phyloP scores from a whole-genome alignment of 2,113 vertebrate species.

The Arizona elegans region DNA sequence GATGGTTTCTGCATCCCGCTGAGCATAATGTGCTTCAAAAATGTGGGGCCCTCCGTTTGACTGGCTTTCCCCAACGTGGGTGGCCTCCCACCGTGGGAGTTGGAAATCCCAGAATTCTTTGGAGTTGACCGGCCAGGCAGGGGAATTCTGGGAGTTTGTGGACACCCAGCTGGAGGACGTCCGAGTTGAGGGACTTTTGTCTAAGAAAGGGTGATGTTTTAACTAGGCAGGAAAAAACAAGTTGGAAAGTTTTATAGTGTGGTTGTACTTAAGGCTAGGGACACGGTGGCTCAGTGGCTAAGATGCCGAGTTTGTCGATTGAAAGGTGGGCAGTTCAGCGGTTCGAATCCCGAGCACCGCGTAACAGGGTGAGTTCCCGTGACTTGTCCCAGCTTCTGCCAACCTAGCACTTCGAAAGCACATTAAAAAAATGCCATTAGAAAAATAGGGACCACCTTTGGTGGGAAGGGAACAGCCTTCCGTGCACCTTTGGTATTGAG shows the following conservation, averaged over 20 bases:
- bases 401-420: too few relatives aligned
- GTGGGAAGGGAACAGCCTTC: too few relatives aligned
- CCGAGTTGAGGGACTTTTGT: not conserved
- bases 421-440: too few relatives aligned
- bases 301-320: too few relatives aligned
- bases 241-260: not conserved
- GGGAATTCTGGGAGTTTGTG: not conserved
- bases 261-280: not conserved
- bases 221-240: not conserved
- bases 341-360: too few relatives aligned
- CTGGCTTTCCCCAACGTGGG: not conserved
- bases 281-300: too few relatives aligned
- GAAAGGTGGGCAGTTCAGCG: too few relatives aligned
- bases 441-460: too few relatives aligned
- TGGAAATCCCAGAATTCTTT: not conserved
- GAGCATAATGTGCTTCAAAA: not conserved
- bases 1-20: not conserved
- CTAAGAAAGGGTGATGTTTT: not conserved
- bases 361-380: too few relatives aligned
- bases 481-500: too few relatives aligned
- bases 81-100: not conserved
- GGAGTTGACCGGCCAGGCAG: not conserved
- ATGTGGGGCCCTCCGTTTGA: not conserved
- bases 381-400: too few relatives aligned
- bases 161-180: not conserved